phyloP scores from a whole-genome alignment of 1,140 invertebrate genomes.

The Dinoponera quadriceps region DNA sequence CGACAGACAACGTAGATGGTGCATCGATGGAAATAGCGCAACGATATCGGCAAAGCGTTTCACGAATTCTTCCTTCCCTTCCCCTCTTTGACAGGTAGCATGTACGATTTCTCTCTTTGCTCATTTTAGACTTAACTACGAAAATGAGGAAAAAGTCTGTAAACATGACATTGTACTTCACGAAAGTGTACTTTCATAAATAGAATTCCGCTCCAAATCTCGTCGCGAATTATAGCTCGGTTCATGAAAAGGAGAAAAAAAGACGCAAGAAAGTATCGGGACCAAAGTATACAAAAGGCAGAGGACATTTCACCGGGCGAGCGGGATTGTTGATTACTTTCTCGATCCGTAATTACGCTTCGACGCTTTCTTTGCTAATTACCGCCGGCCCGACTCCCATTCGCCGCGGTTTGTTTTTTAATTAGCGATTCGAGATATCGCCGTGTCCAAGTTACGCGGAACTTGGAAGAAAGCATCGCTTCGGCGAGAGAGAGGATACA shows the following conservation, averaged over 20 bases:
- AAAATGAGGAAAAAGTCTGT: too few species aligned
- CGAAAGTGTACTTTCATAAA: too few species aligned
- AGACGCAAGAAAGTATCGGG: background rate
- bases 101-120: background rate
- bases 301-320: slow-evolving; percentile 56
- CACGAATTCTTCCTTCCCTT: background rate
- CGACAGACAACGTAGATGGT: slow-evolving; percentile 39
- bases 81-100: background rate
- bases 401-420: slow-evolving; percentile 35
- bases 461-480: slow-evolving; percentile 36
- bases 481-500: slow-evolving; percentile 9
- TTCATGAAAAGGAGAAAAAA: background rate
- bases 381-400: slow-evolving; percentile 53
- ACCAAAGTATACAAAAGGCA: background rate
- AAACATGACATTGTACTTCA: too few species aligned
- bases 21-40: slow-evolving; percentile 32
- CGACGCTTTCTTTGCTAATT: slow-evolving; percentile 76
- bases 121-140: slow-evolving; percentile 13
- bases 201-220: too few species aligned
- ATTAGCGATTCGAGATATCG: slow-evolving; percentile 60
- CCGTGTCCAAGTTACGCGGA: slow-evolving; percentile 19
- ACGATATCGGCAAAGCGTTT: too few species aligned
- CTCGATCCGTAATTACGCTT: slow-evolving; percentile 68
- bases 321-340: slow-evolving; percentile 68
- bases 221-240: too few species aligned